phyloP scores from a whole-genome alignment of 2,888 invertebrate species.

The Melipona bicolor region DNA sequence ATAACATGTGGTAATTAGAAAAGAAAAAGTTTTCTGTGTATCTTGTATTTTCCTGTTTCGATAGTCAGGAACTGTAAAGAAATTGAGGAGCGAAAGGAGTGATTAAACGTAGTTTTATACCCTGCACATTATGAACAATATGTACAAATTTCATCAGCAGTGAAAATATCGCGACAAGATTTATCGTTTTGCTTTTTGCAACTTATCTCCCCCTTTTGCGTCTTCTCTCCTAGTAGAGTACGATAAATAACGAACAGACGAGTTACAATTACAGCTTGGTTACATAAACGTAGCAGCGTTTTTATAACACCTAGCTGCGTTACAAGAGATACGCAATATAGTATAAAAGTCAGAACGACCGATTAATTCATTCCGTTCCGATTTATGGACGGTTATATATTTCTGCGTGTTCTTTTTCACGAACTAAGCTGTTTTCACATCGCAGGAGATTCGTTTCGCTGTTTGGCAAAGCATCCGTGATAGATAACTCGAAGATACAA shows the following conservation, averaged over 20 bases:
- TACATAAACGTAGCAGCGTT: neutral
- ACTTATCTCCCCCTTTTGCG: neutral
- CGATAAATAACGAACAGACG: constrained; percentile 58
- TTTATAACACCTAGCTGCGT: neutral
- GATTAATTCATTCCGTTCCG: neutral
- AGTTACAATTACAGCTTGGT: constrained; percentile 32
- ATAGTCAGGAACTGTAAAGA: neutral
- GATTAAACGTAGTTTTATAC: no score
- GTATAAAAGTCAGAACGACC: constrained; percentile 4
- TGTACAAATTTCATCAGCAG: constrained; percentile 66
- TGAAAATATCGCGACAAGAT: constrained; percentile 32
- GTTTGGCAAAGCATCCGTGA: neutral
- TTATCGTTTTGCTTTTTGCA: neutral
- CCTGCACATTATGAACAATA: constrained; percentile 44
- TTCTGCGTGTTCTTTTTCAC: neutral
- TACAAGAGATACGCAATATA: neutral
- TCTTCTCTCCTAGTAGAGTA: neutral
- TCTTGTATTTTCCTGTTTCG: neutral
- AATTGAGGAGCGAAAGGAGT: neutral
- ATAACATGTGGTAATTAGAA: neutral
- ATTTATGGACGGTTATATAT: no score
- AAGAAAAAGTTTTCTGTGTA: neutral
- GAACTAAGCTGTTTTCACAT: neutral
- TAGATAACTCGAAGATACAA: neutral
- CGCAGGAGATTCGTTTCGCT: neutral